These are phyloP conservation scores for Drosophila rubida DNA, from an alignment of 2,888 invertebrate species.

Conservation along the genomic window DNA sequence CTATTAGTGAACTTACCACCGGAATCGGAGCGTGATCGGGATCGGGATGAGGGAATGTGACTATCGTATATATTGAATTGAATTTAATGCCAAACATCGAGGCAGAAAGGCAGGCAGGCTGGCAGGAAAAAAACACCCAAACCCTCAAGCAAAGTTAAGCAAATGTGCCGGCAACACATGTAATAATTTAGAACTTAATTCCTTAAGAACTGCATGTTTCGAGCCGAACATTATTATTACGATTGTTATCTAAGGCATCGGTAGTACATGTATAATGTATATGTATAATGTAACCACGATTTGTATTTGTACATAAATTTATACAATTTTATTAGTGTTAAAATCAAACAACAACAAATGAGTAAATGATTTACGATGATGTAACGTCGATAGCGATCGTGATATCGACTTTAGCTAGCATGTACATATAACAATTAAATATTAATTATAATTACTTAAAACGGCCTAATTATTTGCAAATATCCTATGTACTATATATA, in stretches of 20 bases:
- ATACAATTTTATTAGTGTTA: slow-evolving; percentile 72
- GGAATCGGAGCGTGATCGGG: slow-evolving; percentile 24
- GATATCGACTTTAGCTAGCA: slow-evolving; percentile 46
- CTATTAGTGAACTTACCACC: slow-evolving; percentile 59
- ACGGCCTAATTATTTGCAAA: slow-evolving; percentile 39
- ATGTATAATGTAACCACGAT: slow-evolving; percentile 61
- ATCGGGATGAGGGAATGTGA: slow-evolving; percentile 13
- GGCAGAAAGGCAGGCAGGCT: neutral
- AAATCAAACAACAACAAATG: slow-evolving; percentile 30
- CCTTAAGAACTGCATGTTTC: slow-evolving; percentile 65
- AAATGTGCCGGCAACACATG: slow-evolving; percentile 55
- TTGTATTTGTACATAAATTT: slow-evolving; percentile 71
- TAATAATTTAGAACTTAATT: slow-evolving; percentile 72
- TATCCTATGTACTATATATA: slow-evolving; percentile 9
- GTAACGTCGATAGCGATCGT: neutral
- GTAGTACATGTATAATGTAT: slow-evolving; percentile 8
- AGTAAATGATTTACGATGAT: slow-evolving; percentile 47
- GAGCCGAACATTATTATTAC: slow-evolving; percentile 62
- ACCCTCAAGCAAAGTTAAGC: slow-evolving; percentile 30
- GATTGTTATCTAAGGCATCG: slow-evolving; percentile 66
- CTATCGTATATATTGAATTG: slow-evolving; percentile 18
- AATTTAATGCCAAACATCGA: slow-evolving; percentile 7
- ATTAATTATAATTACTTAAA: slow-evolving; percentile 42
- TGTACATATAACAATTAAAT: slow-evolving; percentile 56
- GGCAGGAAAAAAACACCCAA: slow-evolving; percentile 13